A percentile compares a stretch with the other conserved stretches of the same genome.
These are phyloP conservation scores for Phyllotreta cruciferae DNA, from an alignment of 2,888 invertebrate species.

Conservation along the genomic window DNA sequence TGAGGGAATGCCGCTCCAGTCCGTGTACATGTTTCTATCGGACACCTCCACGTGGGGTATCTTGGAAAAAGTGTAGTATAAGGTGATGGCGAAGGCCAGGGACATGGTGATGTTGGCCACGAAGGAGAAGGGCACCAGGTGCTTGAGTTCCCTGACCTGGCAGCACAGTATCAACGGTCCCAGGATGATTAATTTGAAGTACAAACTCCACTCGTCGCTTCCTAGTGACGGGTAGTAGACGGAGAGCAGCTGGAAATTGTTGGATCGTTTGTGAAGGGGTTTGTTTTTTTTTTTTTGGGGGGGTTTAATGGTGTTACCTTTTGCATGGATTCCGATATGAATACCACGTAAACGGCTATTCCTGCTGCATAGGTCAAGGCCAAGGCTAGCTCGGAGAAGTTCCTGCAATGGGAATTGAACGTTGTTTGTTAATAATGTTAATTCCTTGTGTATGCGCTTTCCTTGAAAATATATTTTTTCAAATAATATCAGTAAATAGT, in stretches of 20 bases:
- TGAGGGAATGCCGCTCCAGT: slow-evolving; percentile 65
- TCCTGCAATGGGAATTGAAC: slow-evolving; percentile 63
- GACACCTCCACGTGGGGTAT: slow-evolving; percentile 54
- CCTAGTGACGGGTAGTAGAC: slow-evolving; percentile 68
- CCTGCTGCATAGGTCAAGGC: slow-evolving; percentile 76
- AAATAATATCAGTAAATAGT: too few relatives aligned
- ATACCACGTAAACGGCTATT: slow-evolving; percentile 78
- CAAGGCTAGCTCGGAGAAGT: slow-evolving; percentile 72
- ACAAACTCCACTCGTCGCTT: slow-evolving; percentile 57
- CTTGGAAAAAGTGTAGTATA: slow-evolving; percentile 80
- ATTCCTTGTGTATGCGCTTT: neutral
- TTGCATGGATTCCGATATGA: slow-evolving; percentile 73
- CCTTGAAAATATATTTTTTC: neutral
- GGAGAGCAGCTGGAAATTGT: slow-evolving; percentile 62
- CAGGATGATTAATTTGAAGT: slow-evolving; percentile 73
- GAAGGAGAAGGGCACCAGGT: slow-evolving; percentile 88
- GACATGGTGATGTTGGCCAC: slow-evolving; percentile 85
- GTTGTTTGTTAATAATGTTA: neutral
- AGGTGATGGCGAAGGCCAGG: slow-evolving; percentile 76
- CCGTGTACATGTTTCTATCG: slow-evolving; percentile 60
- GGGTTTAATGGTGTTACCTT: slow-evolving; percentile 61
- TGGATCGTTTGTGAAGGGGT: neutral
- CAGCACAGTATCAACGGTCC: slow-evolving; percentile 76
- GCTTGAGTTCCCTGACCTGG: slow-evolving; percentile 79
- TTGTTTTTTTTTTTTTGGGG: slow-evolving; percentile 1